Evolutionary conservation across 2,113 vertebrate genomes (phyloP).

Genomic region (Rhabdomys dilectus): DNA sequence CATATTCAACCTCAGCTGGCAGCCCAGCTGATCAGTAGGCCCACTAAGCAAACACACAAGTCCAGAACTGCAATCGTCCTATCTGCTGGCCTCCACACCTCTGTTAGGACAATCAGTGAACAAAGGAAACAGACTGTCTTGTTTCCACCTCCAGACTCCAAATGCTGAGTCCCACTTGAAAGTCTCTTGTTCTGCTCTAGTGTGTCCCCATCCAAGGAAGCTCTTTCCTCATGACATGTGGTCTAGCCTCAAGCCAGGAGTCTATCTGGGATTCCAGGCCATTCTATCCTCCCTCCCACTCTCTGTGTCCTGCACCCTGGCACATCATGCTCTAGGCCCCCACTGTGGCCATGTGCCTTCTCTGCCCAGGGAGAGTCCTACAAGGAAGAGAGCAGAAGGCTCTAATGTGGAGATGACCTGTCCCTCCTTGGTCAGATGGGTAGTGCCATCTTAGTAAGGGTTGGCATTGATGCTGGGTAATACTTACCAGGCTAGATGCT

Average conservation of each 20-base stretch:
- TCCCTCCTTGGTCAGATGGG: neutral
- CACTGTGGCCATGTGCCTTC: neutral
- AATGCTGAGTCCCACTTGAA: neutral
- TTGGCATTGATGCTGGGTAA: accelerated
- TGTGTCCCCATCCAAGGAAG: neutral
- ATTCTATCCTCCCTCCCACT: no score
- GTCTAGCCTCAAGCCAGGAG: neutral
- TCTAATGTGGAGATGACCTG: neutral
- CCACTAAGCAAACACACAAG: no score
- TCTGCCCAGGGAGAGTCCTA: neutral
- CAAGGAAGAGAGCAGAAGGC: neutral
- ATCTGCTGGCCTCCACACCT: neutral
- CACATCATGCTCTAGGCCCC: neutral
- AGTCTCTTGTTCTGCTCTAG: neutral
- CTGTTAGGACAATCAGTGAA: neutral
- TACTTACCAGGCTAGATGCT: slow-evolving; percentile 94
- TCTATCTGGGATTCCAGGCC: neutral
- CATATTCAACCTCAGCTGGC: neutral
- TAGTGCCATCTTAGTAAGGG: neutral
- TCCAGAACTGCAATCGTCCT: neutral
- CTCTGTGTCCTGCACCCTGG: neutral
- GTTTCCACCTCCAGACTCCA: neutral
- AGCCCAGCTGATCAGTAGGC: neutral
- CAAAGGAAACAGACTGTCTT: neutral
- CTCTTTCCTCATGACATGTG: neutral